Evolutionary conservation across 2,888 invertebrate genomes (phyloP), one percentile per base, ranked within the genome.

Genomic region (Calliopum simillimum): DNA sequence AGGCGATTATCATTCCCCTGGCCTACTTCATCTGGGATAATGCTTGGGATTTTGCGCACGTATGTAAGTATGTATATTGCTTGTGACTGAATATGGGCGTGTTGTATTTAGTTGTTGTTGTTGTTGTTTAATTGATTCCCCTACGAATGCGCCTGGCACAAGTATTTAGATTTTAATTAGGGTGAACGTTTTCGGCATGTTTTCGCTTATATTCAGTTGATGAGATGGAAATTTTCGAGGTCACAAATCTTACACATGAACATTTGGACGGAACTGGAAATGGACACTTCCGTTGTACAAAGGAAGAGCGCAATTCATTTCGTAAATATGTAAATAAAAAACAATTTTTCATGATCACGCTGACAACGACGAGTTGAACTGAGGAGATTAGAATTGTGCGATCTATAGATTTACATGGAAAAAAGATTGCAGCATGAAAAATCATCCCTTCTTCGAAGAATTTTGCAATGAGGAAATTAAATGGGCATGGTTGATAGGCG

Each of bases 141-240:
- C 43, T 13, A 43, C 14, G 33, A 53, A 65, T 65, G 46, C 25
- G 51, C 51, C 33, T 33, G 41, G 44, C 53, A 33, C 33, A 44
- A 64, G 65, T 59, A 59, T 68, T 58, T 70, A 47, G 46, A 25
- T 41, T 73, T 73, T 69, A 67, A 67, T 71, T 69, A 59, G 63
- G 71, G 47, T 71, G 71, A 72, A 68, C 55, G 61, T 59, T 70
- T 65, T 70, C 61, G 49, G 53, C 65, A 19, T 44, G 41, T 61
- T 65, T 68, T 47, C 14, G 25, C 53, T 46, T 16, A 14, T 58
- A 51, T 70, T 68, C 44, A 61, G 46, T 41, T 61, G 14, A n/a
- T n/a, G 56, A 46, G 65, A 47, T 21, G 68, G 59, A 56, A 43
- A 59, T 49, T 69, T 71, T 71, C 73, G 70, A 73, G 72, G 72